Evolutionary conservation across 2,113 vertebrate species (phyloP).

Genomic region (Perca fluviatilis): DNA sequence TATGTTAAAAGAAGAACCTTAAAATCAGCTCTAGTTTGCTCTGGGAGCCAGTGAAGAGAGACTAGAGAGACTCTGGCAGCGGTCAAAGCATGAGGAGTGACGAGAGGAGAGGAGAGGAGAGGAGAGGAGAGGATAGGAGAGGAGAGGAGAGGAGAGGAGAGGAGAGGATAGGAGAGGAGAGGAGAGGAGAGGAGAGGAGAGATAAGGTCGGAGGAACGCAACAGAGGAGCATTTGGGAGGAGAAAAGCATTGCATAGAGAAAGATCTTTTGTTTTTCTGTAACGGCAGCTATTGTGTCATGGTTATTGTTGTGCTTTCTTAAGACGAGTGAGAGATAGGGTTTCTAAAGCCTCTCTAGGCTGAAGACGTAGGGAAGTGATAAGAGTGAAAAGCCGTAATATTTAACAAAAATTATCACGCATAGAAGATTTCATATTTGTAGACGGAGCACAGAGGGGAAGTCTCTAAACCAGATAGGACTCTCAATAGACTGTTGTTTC

Average conservation of each 20-base stretch:
- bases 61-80: too few relatives aligned
- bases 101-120: background rate
- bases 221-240: background rate
- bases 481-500: slow-evolving; percentile 59
- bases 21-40: too few relatives aligned
- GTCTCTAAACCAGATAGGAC: slow-evolving; percentile 53
- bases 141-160: slow-evolving; percentile 11
- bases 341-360: slow-evolving; percentile 61
- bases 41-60: too few relatives aligned
- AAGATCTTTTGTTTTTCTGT: slow-evolving; percentile 62
- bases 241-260: slow-evolving; percentile 20
- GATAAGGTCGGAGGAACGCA: slow-evolving; percentile 38
- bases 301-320: slow-evolving; percentile 65
- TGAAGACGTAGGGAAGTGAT: slow-evolving; percentile 64
- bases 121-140: slow-evolving; percentile 4
- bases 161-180: slow-evolving; percentile 8
- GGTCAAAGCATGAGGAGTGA: too few relatives aligned
- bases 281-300: slow-evolving; percentile 67
- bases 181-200: slow-evolving; percentile 3
- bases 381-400: slow-evolving; percentile 62
- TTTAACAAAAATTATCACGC: slow-evolving; percentile 74
- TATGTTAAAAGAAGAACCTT: too few relatives aligned
- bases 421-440: slow-evolving; percentile 52
- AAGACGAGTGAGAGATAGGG: slow-evolving; percentile 68
- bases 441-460: slow-evolving; percentile 47